A percentile compares a stretch with the other conserved stretches of the same genome.
Conservation (phyloP, 2,888 invertebrate genomes). For the Drosophila formosana region DNA sequence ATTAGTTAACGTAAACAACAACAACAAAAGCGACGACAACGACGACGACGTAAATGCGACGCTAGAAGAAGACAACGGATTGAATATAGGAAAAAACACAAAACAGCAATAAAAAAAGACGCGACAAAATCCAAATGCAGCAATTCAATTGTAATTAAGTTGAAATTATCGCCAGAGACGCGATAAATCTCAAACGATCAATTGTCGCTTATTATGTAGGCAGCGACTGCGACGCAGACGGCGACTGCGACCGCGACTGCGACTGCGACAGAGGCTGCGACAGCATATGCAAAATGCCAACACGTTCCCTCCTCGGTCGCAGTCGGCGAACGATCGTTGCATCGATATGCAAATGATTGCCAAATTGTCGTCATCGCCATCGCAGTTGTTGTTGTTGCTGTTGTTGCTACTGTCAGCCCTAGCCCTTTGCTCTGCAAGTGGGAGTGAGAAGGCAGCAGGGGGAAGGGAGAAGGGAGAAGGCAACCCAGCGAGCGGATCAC, state of each 20-base stretch:
- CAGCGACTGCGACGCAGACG: background rate
- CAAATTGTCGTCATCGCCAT: constrained; percentile 60
- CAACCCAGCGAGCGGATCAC: constrained; percentile 51
- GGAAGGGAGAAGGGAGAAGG: background rate
- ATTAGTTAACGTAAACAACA: constrained; percentile 58
- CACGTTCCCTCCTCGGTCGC: constrained; percentile 57
- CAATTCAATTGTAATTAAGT: constrained; percentile 47
- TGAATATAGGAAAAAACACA: background rate
- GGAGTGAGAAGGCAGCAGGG: background rate
- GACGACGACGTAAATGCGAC: constrained; percentile 21
- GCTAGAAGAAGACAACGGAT: background rate
- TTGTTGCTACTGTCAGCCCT: constrained; percentile 58
- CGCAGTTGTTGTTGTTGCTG: constrained; percentile 12
- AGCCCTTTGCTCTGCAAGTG: constrained; percentile 16
- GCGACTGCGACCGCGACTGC: background rate
- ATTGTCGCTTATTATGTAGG: constrained; percentile 23
- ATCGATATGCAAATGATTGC: constrained; percentile 72
- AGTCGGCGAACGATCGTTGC: constrained; percentile 48
- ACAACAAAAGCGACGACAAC: constrained; percentile 8
- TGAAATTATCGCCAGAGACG: constrained; percentile 16
- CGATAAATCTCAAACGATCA: constrained; percentile 22
- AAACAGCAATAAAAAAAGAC: constrained; percentile 6
- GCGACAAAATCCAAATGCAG: constrained; percentile 31
- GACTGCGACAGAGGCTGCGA: background rate
- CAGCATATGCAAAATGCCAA: constrained; percentile 66